Percentiles rank a stretch among this genome's conserved stretches.
Conservation (phyloP, 2,797 vertebrate genomes). For the Epinephelus malabaricus region DNA sequence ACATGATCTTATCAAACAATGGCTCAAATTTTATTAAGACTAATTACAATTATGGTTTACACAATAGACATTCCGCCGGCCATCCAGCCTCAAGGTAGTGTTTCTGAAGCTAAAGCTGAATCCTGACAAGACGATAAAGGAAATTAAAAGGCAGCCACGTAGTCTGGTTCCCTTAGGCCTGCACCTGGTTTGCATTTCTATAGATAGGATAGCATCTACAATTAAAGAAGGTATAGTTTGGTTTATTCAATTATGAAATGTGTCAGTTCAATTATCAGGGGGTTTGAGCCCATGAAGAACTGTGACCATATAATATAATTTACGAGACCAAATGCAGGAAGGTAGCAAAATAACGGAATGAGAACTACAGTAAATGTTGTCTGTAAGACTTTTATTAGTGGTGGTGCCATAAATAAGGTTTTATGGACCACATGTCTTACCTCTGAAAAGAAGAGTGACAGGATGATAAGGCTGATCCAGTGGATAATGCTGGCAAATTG, state of each 20-base stretch:
- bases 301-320: background rate
- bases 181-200: slow-evolving; percentile 5
- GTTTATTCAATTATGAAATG: background rate
- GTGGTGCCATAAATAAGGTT: background rate
- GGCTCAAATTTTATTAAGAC: slow-evolving; percentile 41
- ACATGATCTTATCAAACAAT: slow-evolving; percentile 49
- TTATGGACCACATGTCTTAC: slow-evolving; percentile 77
- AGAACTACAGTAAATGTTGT: background rate
- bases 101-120: slow-evolving; percentile 35
- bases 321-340: background rate
- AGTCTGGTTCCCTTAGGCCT: slow-evolving; percentile 21
- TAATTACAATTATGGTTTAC: slow-evolving; percentile 41
- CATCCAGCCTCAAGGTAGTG: slow-evolving; percentile 35
- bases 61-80: slow-evolving; percentile 14
- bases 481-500: slow-evolving; percentile 97
- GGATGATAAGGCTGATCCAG: slow-evolving; percentile 98
- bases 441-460: slow-evolving; percentile 98
- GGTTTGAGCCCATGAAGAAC: background rate
- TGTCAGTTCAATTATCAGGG: background rate
- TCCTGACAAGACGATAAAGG: slow-evolving; percentile 13
- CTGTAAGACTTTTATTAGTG: background rate
- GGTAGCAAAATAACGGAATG: background rate
- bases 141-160: slow-evolving; percentile 23
- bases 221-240: background rate
- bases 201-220: slow-evolving; percentile 7